Base-by-base conservation (phyloP, 2,888 invertebrate genomes). In the Parochlus steinenii region DNA sequence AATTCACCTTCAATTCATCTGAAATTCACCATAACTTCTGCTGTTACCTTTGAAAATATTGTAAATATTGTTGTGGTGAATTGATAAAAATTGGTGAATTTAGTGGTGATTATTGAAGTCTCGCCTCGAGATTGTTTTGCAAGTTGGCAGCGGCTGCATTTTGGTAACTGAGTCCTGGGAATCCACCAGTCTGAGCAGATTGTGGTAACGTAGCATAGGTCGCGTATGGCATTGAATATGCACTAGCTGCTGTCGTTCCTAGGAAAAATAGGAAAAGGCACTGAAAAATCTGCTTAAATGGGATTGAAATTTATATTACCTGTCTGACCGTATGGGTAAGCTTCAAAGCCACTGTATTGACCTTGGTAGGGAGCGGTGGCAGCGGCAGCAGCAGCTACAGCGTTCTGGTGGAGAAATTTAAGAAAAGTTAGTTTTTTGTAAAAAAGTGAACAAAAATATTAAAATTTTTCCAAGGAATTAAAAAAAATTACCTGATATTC, bases 401-500 rank as follows among this genome's bases (percentile, higher is more conserved):
- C 36, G 30, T 36, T 36, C 36, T 36, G 30, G 2, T 30, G 30
- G 25, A 14, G 30, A 36, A 36, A 30, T 30, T 12, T 30, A 36
- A 19, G 36, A 36, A 35, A 36, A 36, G 20, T 30, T 30, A 18
- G 20, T 30, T 20, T 11, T 17, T n/a, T 19, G 18, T 16, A 17
- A 30, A 36, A 30, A 30, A 36, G n/a, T n/a, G n/a, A n/a, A 30
- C 5, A 16, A 23, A 20, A 31, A 22, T 10, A 31, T 7, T 10
- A 19, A 31, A 31, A 31, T 70, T 47, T 69, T 71, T 29, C 29
- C 14, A 19, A 18, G n/a, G 19, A 30, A 30, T 7, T 19, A 19
- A 30, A 33, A 29, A 6, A 19, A 20, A 33, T 41, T 45, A 49
- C 49, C 50, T 81, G 81, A 57, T 82, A 81, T 61, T 81, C 80